phyloP scores from a whole-genome alignment of 1,140 invertebrate genomes.

The Laodelphax striatellus region DNA sequence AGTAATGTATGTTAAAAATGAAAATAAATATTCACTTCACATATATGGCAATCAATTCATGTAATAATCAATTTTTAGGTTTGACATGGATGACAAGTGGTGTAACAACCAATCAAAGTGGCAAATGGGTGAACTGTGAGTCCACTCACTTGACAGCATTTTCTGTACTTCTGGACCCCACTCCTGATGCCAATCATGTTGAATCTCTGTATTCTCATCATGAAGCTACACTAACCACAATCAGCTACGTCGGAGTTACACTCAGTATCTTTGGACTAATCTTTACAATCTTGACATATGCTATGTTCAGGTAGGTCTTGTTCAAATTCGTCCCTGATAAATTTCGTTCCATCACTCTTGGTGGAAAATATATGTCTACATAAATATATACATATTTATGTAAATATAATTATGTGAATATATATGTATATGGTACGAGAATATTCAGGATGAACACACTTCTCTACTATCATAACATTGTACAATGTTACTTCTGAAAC shows the following conservation, averaged over 20 bases:
- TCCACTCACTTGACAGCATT: slow-evolving; percentile 42
- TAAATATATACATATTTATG: too few species aligned
- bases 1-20: too few species aligned
- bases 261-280: slow-evolving; percentile 34
- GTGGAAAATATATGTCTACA: too few species aligned
- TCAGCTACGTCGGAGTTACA: slow-evolving; percentile 38
- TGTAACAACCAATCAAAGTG: slow-evolving; percentile 27
- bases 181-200: slow-evolving; percentile 8
- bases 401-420: too few species aligned
- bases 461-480: too few species aligned
- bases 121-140: slow-evolving; percentile 30
- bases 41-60: too few species aligned
- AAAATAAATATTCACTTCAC: too few species aligned
- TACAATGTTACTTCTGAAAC: too few species aligned
- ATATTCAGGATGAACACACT: too few species aligned
- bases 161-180: slow-evolving; percentile 37
- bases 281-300: slow-evolving; percentile 37
- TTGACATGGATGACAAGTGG: slow-evolving; percentile 35
- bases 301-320: slow-evolving; percentile 33
- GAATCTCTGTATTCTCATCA: slow-evolving; percentile 21
- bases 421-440: too few species aligned
- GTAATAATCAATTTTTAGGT: slow-evolving; percentile 18
- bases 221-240: slow-evolving; percentile 30
- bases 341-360: not conserved
- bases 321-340: not conserved